Evolutionary conservation across 2,888 invertebrate genomes (phyloP), one percentile per base, ranked within the genome.

Genomic region (Ornithoptera priamus): DNA sequence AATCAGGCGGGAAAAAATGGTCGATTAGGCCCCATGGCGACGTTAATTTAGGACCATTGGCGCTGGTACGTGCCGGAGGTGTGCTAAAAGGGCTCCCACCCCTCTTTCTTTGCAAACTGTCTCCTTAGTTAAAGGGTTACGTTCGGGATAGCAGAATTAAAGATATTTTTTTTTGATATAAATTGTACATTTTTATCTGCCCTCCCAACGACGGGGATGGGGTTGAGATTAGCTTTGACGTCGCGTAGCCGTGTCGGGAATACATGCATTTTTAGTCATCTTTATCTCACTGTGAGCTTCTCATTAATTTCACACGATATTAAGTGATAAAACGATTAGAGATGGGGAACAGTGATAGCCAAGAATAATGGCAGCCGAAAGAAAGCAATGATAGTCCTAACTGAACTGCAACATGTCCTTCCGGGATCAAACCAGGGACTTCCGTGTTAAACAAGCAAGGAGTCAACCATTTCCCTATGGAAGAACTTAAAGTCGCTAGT

Each of bases 1-100:
- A 93, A 93, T 93, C 93, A 92, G 91, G 83, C 88, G 86, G 85
- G 84, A 86, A 91, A 90, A 92, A 93, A 93, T 92, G 92, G 91
- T 87, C 91, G 90, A 91, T 91, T 91, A 90, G 88, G 72, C 89
- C 90, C 89, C 89, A 85, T 81, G 74, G 80, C 80, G 81, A 85
- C 91, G 89, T 89, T 91, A 92, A 92, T 92, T 92, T 90, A 90
- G 85, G 89, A 88, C 89, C 91, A 91, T 92, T 92, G 90, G 86
- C 76, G 81, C 70, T 77, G 74, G 76, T 83, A 86, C 87, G 87
- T 87, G 85, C 82, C 76, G 66, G 76, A 82, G 84, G 82, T 84
- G 76, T 72, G 79, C 68, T 62, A 77, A 74, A 74, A 73, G 72
- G 78, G 79, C 75, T 5, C 76, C 10, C 46, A 7, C 56, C 56